Conservation (phyloP, 2,797 vertebrate genomes). For the Mus caroli region DNA sequence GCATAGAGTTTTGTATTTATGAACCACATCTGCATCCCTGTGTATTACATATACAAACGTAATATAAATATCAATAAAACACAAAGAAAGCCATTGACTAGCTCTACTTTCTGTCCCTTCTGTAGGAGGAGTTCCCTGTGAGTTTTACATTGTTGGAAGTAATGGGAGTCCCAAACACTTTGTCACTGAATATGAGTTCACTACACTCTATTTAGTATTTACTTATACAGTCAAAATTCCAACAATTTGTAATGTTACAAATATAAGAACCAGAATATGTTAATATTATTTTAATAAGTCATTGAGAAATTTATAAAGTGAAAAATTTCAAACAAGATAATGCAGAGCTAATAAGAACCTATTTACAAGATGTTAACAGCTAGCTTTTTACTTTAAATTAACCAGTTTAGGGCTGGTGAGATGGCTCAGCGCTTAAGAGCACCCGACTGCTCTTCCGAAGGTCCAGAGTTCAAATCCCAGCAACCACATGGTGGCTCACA, state of each 20-base stretch:
- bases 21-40: background rate
- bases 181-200: background rate
- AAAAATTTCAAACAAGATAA: slow-evolving; percentile 19
- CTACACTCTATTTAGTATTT: background rate
- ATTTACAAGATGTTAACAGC: background rate
- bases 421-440: too few relatives aligned
- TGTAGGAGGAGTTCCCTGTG: background rate
- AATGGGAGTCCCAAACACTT: background rate
- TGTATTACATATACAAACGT: background rate
- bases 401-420: too few relatives aligned
- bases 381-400: background rate
- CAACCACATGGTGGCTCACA: too few relatives aligned
- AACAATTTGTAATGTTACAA: background rate
- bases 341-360: background rate
- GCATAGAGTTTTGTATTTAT: background rate
- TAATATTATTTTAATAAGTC: background rate
- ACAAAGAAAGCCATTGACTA: background rate
- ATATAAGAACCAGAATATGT: background rate
- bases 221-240: background rate
- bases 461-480: too few relatives aligned
- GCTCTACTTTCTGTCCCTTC: background rate
- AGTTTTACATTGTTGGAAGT: background rate
- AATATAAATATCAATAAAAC: background rate
- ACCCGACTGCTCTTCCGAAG: too few relatives aligned
- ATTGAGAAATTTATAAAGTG: background rate